These are phyloP conservation scores for Cynaeus angustus DNA, from an alignment of 2,888 invertebrate species.

Conservation along the genomic window DNA sequence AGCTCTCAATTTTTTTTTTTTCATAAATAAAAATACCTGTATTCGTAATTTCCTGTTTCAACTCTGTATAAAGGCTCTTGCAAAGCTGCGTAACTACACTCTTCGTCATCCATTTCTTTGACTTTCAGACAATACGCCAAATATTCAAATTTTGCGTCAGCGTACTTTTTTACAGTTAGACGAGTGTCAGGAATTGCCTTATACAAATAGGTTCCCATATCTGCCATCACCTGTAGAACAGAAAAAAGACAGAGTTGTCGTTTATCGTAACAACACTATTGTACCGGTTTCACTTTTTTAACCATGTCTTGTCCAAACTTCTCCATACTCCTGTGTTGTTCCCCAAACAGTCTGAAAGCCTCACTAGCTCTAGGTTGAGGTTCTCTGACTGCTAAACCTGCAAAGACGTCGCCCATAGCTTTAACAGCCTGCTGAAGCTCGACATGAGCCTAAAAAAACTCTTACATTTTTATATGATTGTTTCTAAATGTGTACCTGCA, in stretches of 20 bases:
- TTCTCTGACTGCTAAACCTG: slow-evolving; percentile 95
- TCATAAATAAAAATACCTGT: slow-evolving; percentile 76
- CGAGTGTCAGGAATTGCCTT: slow-evolving; percentile 99
- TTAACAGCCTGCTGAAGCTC: slow-evolving; percentile 91
- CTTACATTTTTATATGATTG: background rate
- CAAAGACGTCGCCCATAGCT: slow-evolving; percentile 96
- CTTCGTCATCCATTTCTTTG: slow-evolving; percentile 99
- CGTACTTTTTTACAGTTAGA: slow-evolving; percentile 97
- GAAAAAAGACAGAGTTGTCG: no score
- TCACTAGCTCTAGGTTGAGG: slow-evolving; percentile 96
- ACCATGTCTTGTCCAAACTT: slow-evolving; percentile 92
- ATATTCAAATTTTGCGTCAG: slow-evolving; percentile 99
- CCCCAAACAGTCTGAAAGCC: slow-evolving; percentile 95
- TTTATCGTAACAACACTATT: no score
- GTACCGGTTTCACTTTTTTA: slow-evolving; percentile 91
- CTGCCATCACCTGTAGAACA: slow-evolving; percentile 85
- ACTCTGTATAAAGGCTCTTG: slow-evolving; percentile 98
- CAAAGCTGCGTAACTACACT: slow-evolving; percentile 92
- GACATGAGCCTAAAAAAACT: slow-evolving; percentile 81
- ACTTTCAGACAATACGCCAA: slow-evolving; percentile 99
- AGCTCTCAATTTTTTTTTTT: background rate
- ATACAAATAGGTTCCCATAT: slow-evolving; percentile 96
- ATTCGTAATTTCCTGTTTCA: slow-evolving; percentile 99
- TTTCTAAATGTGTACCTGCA: slow-evolving; percentile 73
- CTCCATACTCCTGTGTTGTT: slow-evolving; percentile 94